Percentiles rank a stretch among this genome's conserved stretches.
Conservation (phyloP, 2,113 vertebrate species). For the Hippoglossus stenolepis region DNA sequence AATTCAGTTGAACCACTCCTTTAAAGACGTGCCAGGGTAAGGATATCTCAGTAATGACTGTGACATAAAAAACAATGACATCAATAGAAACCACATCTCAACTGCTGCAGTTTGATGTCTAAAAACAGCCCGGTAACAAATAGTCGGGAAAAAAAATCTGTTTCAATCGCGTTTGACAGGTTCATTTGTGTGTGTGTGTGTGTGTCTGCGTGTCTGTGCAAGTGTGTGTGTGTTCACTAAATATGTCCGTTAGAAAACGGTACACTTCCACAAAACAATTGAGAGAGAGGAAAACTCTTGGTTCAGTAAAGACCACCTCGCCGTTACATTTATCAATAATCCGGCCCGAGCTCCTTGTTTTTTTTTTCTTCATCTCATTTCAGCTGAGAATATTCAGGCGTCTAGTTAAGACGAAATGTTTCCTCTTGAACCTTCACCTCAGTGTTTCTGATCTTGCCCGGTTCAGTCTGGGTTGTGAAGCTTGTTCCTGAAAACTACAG, state of each 20-base stretch:
- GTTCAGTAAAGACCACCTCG: constrained; percentile 54
- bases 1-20: constrained; percentile 57
- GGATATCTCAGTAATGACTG: constrained; percentile 65
- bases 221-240: constrained; percentile 60
- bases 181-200: constrained; percentile 37
- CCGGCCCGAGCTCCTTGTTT: constrained; percentile 4
- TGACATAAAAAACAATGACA: constrained; percentile 72
- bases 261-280: constrained; percentile 56
- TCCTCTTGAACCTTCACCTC: constrained; percentile 61
- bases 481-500: constrained; percentile 29
- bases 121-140: constrained; percentile 76
- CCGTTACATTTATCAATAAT: constrained; percentile 63
- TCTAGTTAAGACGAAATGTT: constrained; percentile 57
- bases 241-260: constrained; percentile 67
- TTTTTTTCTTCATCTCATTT: constrained; percentile 15
- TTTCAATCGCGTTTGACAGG: constrained; percentile 72
- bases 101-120: constrained; percentile 75
- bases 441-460: constrained; percentile 51
- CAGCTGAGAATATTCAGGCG: constrained; percentile 46
- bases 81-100: constrained; percentile 72
- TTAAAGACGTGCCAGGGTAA: constrained; percentile 63
- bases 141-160: constrained; percentile 63
- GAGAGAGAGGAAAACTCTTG: constrained; percentile 52
- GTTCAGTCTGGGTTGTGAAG: constrained; percentile 53
- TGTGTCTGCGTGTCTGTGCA: constrained; percentile 13